These are phyloP conservation scores for Aspidiotus destructor DNA, from an alignment of 2,888 invertebrate genomes.

Conservation along the genomic window DNA sequence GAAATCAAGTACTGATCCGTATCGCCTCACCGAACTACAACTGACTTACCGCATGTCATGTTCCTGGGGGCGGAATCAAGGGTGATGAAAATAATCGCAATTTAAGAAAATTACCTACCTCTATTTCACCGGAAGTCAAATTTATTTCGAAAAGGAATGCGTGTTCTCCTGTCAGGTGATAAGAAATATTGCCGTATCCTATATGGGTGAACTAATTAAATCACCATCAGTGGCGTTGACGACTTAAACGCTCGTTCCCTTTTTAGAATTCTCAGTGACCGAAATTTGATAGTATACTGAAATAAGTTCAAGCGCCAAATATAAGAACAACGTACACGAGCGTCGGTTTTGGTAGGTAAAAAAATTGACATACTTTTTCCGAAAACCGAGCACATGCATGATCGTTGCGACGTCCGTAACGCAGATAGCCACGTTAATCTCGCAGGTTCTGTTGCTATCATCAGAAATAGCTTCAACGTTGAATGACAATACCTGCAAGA, in stretches of 20 bases:
- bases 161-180: constrained; percentile 62
- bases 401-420: constrained; percentile 68
- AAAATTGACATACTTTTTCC: constrained; percentile 46
- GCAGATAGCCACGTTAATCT: constrained; percentile 38
- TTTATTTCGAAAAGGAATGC: constrained; percentile 64
- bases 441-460: constrained; percentile 42
- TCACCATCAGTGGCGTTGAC: constrained; percentile 64
- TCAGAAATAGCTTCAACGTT: constrained; percentile 44
- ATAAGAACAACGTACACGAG: too few relatives aligned
- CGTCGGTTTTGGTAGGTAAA: neutral
- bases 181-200: constrained; percentile 61
- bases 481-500: constrained; percentile 43
- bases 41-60: too few relatives aligned
- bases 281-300: constrained; percentile 59
- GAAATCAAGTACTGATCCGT: too few relatives aligned
- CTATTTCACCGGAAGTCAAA: constrained; percentile 56
- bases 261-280: constrained; percentile 57
- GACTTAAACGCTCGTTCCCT: constrained; percentile 56
- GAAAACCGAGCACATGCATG: constrained; percentile 56
- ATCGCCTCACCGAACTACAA: too few relatives aligned
- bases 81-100: too few relatives aligned
- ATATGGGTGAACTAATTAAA: constrained; percentile 50
- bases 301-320: too few relatives aligned
- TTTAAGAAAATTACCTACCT: too few relatives aligned
- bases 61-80: too few relatives aligned